Evolutionary conservation across 1,140 invertebrate genomes (phyloP), one percentile per base, ranked within the genome.

Genomic region (Apis cerana): DNA sequence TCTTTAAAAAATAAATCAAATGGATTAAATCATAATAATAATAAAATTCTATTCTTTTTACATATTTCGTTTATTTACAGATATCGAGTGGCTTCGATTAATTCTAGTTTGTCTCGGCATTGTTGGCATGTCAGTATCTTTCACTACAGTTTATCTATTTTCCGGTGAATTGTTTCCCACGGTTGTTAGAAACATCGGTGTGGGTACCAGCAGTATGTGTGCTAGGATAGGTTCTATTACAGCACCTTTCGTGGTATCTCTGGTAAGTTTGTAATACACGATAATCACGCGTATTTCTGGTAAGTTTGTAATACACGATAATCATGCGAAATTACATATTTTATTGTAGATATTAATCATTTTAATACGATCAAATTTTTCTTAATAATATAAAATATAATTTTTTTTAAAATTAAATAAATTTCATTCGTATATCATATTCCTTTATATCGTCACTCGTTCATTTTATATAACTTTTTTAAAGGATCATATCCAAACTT

Each of bases 131-230:
- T 96, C 96, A 67, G 94, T 96, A 64, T 94, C 95, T 9, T 97
- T 97, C 87, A 95, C 96, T 4, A 95, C 96, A 10, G 95, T 96
- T 23, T 97, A 96, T 90, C 93, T 97, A 71, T 96, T 96, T 86
- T 96, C 96, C 61, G 95, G 96, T 13, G 96, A 97, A 92, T 85
- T 97, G 50, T 96, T 96, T 86, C 96, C 96, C 9, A 97, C 96
- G 0, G 95, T 96, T 27, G 95, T 96, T 7, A 91, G 96, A 61
- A 97, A 96, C 84, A 95, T 96, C 21, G 96, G 96, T 10, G 93
- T 96, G 10, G 96, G 96, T 8, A 94, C 95, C 27, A 95, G 95
- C 1, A 96, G 96, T 5, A 96, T 97, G 95, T 95, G 95, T 86
- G 96, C 96, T 1, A 93, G 96, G 86, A 92, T 96, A 67, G 96